phyloP scores from a whole-genome alignment of 2,797 vertebrate genomes.

The Acipenser oxyrinchus region DNA sequence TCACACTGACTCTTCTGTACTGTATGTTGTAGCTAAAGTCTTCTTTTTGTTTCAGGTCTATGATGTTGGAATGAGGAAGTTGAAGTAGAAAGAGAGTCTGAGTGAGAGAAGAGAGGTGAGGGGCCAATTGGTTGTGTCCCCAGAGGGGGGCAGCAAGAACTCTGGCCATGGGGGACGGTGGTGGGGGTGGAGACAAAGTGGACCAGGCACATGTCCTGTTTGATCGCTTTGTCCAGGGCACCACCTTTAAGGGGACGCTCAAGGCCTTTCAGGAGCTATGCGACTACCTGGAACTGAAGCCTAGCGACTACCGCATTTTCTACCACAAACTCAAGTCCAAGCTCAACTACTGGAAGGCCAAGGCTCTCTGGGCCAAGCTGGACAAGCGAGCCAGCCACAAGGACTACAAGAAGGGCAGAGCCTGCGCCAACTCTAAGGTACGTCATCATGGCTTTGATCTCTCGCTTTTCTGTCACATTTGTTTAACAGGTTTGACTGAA shows the following conservation, averaged over 20 bases:
- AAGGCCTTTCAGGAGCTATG: constrained; percentile 96
- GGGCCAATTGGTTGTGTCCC: constrained; percentile 13
- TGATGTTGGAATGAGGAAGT: constrained; percentile 48
- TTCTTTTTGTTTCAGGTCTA: constrained; percentile 35
- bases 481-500: neutral
- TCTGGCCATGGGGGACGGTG: constrained; percentile 62
- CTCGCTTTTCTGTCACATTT: neutral
- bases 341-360: constrained; percentile 98
- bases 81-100: constrained; percentile 34
- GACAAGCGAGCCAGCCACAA: constrained; percentile 91
- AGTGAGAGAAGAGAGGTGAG: constrained; percentile 18
- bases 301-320: constrained; percentile 82
- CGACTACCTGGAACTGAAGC: constrained; percentile 83
- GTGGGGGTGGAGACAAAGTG: constrained; percentile 56
- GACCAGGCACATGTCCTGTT: constrained; percentile 82
- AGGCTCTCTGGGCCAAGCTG: constrained; percentile 93
- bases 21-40: neutral
- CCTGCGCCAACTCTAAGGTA: constrained; percentile 88
- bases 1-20: too few relatives aligned
- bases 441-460: constrained; percentile 14
- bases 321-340: constrained; percentile 96
- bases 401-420: constrained; percentile 94
- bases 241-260: constrained; percentile 87
- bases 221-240: constrained; percentile 88
- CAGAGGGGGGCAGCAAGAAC: constrained; percentile 31